Evolutionary conservation across 2,888 invertebrate genomes (phyloP).

Genomic region (Hesperia comma): DNA sequence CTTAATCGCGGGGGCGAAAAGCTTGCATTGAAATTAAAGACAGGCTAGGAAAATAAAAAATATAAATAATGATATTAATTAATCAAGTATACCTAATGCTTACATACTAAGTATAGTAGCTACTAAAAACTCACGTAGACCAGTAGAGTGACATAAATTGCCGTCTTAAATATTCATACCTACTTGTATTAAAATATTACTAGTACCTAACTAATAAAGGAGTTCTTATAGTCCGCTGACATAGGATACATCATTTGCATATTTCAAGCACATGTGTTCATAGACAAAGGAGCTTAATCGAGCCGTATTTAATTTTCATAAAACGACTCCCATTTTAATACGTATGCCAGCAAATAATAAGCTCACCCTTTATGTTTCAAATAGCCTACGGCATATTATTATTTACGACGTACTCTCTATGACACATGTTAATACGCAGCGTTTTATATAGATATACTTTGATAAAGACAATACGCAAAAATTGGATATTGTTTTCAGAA

Average conservation of each 20-base stretch:
- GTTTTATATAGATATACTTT: constrained; percentile 9
- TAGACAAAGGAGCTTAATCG: constrained; percentile 76
- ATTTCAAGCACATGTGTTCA: constrained; percentile 79
- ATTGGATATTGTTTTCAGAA: constrained; percentile 2
- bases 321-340: constrained; percentile 79
- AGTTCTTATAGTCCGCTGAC: constrained; percentile 61
- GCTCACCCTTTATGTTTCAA: constrained; percentile 74
- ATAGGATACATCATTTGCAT: constrained; percentile 81
- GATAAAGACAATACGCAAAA: constrained; percentile 8
- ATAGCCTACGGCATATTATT: constrained; percentile 59
- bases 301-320: constrained; percentile 82
- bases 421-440: constrained; percentile 34
- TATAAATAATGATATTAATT: no score
- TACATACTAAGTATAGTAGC: no score
- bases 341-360: constrained; percentile 75
- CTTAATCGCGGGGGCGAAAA: no score
- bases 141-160: no score
- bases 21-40: no score
- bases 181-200: not conserved
- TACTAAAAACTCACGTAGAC: no score
- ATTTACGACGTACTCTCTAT: constrained; percentile 51
- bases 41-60: no score
- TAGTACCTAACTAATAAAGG: constrained; percentile 15
- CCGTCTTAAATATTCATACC: no score
- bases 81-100: no score